A percentile compares a stretch with the other conserved stretches of the same genome.
Conservation (phyloP, 2,888 invertebrate species). For the Lucinisca nassula region DNA sequence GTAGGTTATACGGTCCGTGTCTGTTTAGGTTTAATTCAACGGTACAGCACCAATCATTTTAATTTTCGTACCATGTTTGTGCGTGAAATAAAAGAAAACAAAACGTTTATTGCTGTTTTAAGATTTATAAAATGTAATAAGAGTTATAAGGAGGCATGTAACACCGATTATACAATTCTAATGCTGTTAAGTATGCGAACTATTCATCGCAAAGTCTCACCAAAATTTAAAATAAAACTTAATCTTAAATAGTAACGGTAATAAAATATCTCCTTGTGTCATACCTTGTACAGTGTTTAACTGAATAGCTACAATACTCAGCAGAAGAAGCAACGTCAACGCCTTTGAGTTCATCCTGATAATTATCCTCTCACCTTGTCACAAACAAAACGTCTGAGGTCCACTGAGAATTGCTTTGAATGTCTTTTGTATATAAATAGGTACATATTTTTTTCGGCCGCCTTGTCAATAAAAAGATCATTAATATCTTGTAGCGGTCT, state of each 20-base stretch:
- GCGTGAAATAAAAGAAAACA: too few species aligned
- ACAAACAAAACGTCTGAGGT: not conserved
- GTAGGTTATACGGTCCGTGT: too few species aligned
- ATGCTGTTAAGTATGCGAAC: too few species aligned
- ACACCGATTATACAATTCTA: too few species aligned
- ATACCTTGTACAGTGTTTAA: constrained; percentile 44
- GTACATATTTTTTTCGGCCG: not conserved
- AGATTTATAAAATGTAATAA: too few species aligned
- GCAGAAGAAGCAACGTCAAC: constrained; percentile 31
- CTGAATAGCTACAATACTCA: constrained; percentile 53
- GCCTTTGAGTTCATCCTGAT: constrained; percentile 49
- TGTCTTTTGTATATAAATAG: not conserved
- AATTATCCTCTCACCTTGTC: not conserved
- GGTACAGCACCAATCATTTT: too few species aligned
- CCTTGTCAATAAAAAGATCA: not conserved
- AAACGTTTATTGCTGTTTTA: too few species aligned
- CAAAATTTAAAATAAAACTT: too few species aligned
- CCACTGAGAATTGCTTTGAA: not conserved
- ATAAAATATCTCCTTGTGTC: not conserved
- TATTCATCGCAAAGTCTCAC: too few species aligned
- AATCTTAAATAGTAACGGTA: not conserved
- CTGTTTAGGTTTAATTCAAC: too few species aligned
- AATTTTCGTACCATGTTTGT: too few species aligned
- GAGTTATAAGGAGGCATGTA: too few species aligned
- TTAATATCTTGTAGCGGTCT: not conserved